Base-by-base conservation (phyloP, 2,888 invertebrate genomes). In the Galeruca laticollis region DNA sequence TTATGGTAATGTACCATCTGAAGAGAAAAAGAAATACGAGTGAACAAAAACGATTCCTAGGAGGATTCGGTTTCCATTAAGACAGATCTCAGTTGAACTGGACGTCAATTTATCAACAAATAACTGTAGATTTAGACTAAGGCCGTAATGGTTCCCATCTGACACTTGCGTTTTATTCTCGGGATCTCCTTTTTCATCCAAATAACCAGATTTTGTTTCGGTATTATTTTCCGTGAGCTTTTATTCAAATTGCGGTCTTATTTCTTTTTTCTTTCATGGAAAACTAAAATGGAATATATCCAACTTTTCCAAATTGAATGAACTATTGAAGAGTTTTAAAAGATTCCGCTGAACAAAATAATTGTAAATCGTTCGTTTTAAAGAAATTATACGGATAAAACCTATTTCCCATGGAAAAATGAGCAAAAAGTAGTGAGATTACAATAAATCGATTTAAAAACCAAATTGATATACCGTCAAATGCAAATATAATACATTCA, bases 1-100 rank as follows among this genome's bases (percentile, higher is more conserved):
- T 62, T 62, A 62, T 62, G 62, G 62, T 37, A 62, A 62, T 62
- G 40, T 52, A 26, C 49, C 51, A 1, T 49, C 56, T 56, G 13
- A n/a, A 11, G 56, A 43, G 56, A 64, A 64, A 20, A 51, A 51
- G 20, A 8, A 18, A 1, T 8, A 2, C n/a, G 15, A 18, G 33
- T 43, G 43, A 13, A 33, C 26, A 35, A 63, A 37, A 54, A 54
- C 51, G 35, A 21, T 20, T 61, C 18, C 51, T 51, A 18, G 31
- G 35, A 51, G 60, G 35, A 35, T 49, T 61, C 31, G 31, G 31
- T 43, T 60, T 61, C 18, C 51, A 51, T 61, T 51, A 61, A 61
- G 61, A 51, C 18, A 33, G n/a, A 49, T n/a, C 33, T 33, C 61
- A 33, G 31, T 60, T 31, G 11, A 10, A 49, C 43, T 20, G 31